Base-by-base conservation (phyloP, 2,888 invertebrate genomes). In the Dorcus parallelipipedus region DNA sequence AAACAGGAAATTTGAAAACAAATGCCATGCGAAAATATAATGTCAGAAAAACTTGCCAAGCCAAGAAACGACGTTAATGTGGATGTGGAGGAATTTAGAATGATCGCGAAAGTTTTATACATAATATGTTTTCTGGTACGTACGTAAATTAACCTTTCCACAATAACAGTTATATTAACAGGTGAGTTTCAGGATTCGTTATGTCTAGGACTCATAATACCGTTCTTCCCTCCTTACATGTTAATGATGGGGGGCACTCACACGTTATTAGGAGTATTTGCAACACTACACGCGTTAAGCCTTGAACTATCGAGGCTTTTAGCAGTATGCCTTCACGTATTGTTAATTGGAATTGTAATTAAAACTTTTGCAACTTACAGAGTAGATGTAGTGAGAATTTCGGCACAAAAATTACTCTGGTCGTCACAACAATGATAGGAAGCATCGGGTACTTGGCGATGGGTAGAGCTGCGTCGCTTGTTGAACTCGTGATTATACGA, bases 171-270 rank as follows among this genome's bases (percentile, higher is more conserved):
- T 33, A 9, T 42, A n/a, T 38, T 8, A 9, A 14, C 17, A 1
- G 9, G 38, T 17, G 10, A 1, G n/a, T 53, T 53, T 38, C 20
- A 58, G 58, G 58, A 58, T 20, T 26, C 58, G 23, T 38, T 58
- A 58, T 58, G 53, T 26, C 53, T 53, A 26, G 58, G 58, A 23
- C 38, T 58, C 39, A 43, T 58, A 10, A 58, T 58, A 53, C 58
- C 58, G 3, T 39, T 58, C 41, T 43, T 58, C 14, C 58, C 58
- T 4, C 23, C 49, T 3, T 42, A 58, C 5, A 58, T 58, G 23
- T 14, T 58, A 43, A 49, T 9, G 4, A 7, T 58, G 20, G 58
- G 58, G 6, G 58, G 58, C 38, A 58, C 39, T 9, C 52, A 58
- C 41, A 58, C 42, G 17, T 38, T 42, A 20, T 53, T 58, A 39